Evolutionary conservation across 2,113 vertebrate species (phyloP), one percentile per base, ranked within the genome.

Genomic region (Cephalopterus ornatus): DNA sequence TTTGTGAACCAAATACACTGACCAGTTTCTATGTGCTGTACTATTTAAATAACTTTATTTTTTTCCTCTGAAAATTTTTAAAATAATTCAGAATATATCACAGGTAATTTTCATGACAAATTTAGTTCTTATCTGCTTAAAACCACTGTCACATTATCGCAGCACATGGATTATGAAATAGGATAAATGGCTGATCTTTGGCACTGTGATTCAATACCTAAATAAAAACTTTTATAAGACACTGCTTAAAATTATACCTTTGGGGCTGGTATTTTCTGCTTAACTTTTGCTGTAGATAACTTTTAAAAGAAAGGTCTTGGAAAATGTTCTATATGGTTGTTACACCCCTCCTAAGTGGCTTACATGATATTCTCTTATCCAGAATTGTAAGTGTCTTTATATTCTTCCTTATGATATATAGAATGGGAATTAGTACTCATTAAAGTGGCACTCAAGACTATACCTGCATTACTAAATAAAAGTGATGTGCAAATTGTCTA

Each of bases 401-500:
- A 39, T 20, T 46, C 42, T 62, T 74, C 26, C 18, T 89, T 44
- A 49, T 17, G 18, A 55, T 42, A 37, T 30, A 6, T 30, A 55
- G 24, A 58, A 72, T 21, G 63, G 14, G 22, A 89, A 65, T 32
- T n/a, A 61, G 15, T 55, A 11, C 8, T 75, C 12, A 46, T 44
- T 44, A 23, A 19, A 72, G 5, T 65, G 41, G 18, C 11, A 55
- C 16, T 68, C 52, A 47, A 39, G 20, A 55, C 33, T 59, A 24
- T 22, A 59, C 4, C 27, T 65, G 39, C 9, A 23, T 77, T 73
- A 33, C n/a, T 53, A 73, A 65, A 84, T 11, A 46, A 62, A 89
- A 61, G 14, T 17, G 3, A 46, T 0, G 4, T 5, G 6, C 59
- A 65, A 2, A 4, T 39, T 59, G 11, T 50, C 47, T 47, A 2